A percentile compares a stretch with the other conserved stretches of the same genome.
Conservation (phyloP, 2,113 vertebrate genomes). For the Ailuropoda melanoleuca region DNA sequence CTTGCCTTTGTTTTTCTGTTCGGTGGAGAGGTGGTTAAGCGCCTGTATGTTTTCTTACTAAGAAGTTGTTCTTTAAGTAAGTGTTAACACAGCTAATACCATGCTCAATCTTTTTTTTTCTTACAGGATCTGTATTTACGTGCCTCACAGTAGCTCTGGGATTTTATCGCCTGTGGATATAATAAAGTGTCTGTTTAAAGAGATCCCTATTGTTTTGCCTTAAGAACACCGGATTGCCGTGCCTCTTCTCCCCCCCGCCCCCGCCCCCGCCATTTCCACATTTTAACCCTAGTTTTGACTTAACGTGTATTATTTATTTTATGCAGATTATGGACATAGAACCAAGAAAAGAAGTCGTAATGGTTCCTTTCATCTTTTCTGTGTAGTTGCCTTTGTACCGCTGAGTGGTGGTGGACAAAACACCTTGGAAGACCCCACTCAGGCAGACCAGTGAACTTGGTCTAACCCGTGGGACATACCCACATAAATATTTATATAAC, state of each 20-base stretch:
- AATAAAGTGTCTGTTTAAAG: constrained; percentile 73
- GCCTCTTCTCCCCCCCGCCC: constrained; percentile 43
- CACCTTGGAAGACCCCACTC: background rate
- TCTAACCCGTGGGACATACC: background rate
- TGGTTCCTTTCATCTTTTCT: background rate
- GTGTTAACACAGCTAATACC: constrained; percentile 44
- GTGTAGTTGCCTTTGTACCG: background rate
- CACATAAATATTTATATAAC: background rate
- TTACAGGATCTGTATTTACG: constrained; percentile 89
- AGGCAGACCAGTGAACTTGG: accelerated
- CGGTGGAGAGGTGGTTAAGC: background rate
- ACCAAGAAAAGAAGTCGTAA: constrained; percentile 64
- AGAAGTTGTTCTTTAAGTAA: background rate
- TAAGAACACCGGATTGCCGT: constrained; percentile 40
- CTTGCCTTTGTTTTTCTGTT: background rate
- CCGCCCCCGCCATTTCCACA: constrained; percentile 12
- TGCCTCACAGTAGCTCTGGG: constrained; percentile 89
- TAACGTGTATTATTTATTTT: constrained; percentile 75
- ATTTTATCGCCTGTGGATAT: constrained; percentile 90
- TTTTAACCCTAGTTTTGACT: constrained; percentile 60
- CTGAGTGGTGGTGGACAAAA: background rate
- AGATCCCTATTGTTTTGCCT: constrained; percentile 56
- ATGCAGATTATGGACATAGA: constrained; percentile 62
- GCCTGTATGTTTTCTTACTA: background rate
- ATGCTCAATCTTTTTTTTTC: constrained; percentile 55